Evolutionary conservation across 2,888 invertebrate genomes (phyloP).

Genomic region (Deilephila elpenor): DNA sequence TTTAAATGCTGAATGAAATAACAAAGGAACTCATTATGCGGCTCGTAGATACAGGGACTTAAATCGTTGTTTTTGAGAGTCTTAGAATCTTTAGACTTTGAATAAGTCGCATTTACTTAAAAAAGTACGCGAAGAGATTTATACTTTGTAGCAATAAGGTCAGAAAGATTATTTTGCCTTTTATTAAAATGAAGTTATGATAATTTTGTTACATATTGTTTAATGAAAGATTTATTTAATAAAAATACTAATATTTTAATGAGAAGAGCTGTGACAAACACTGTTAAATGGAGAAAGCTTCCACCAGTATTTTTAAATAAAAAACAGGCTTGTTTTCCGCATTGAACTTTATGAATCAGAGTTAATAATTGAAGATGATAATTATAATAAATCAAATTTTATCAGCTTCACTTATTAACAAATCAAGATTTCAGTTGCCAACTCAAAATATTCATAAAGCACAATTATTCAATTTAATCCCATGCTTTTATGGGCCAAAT

Average conservation of each 20-base stretch:
- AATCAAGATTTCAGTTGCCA: neutral
- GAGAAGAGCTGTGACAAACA: too few species aligned
- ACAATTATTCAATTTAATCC: neutral
- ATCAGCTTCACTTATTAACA: too few species aligned
- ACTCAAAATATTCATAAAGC: neutral
- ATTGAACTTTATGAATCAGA: too few species aligned
- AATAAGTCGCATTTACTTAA: constrained; percentile 20
- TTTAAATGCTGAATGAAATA: constrained; percentile 8
- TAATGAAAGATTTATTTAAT: too few species aligned
- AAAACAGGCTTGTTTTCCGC: too few species aligned
- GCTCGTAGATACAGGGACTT: constrained; percentile 8
- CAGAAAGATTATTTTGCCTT: neutral
- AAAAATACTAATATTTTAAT: too few species aligned
- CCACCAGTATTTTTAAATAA: too few species aligned
- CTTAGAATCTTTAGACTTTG: constrained; percentile 23
- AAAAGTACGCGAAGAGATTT: neutral
- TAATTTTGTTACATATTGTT: neutral
- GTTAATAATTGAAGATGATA: too few species aligned
- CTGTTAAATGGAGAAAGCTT: too few species aligned
- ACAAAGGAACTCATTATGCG: constrained; percentile 13
- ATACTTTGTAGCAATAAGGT: neutral
- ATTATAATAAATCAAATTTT: too few species aligned
- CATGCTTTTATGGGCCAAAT: constrained; percentile 1
- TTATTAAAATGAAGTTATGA: neutral
- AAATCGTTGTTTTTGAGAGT: constrained; percentile 22